phyloP scores from a whole-genome alignment of 1,140 invertebrate species.

The Magallana ariakensis region DNA sequence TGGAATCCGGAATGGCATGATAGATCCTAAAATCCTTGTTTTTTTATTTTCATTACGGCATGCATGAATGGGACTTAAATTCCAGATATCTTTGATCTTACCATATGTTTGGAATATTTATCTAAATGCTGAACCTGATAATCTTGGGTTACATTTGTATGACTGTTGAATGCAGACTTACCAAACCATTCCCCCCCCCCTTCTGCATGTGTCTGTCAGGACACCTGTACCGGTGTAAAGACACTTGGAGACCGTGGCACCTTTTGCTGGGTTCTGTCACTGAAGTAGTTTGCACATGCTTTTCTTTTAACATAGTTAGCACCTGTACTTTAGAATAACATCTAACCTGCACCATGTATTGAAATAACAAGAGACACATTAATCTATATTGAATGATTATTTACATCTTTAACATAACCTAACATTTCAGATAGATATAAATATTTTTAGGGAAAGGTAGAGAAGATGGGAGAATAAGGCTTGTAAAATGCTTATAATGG shows the following conservation, averaged over 20 bases:
- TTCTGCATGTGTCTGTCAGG: not conserved
- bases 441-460: too few relatives aligned
- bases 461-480: too few relatives aligned
- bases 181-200: not conserved
- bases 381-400: too few relatives aligned
- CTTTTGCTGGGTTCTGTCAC: not conserved
- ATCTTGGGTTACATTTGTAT: not conserved
- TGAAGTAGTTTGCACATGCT: conserved; percentile 10
- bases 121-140: not conserved
- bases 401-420: too few relatives aligned
- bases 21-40: not conserved
- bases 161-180: conserved; percentile 6
- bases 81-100: too few relatives aligned
- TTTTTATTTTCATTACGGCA: not conserved
- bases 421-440: too few relatives aligned
- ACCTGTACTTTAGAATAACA: not conserved
- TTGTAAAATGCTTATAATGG: too few relatives aligned
- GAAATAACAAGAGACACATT: not conserved
- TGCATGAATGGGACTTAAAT: not conserved
- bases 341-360: conserved; percentile 5
- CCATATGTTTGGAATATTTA: not conserved
- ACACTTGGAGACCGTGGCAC: not conserved
- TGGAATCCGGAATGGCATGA: not conserved
- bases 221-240: not conserved
- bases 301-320: conserved; percentile 1